Conservation (phyloP, 2,888 invertebrate genomes). For the Parthenolecanium corni region DNA sequence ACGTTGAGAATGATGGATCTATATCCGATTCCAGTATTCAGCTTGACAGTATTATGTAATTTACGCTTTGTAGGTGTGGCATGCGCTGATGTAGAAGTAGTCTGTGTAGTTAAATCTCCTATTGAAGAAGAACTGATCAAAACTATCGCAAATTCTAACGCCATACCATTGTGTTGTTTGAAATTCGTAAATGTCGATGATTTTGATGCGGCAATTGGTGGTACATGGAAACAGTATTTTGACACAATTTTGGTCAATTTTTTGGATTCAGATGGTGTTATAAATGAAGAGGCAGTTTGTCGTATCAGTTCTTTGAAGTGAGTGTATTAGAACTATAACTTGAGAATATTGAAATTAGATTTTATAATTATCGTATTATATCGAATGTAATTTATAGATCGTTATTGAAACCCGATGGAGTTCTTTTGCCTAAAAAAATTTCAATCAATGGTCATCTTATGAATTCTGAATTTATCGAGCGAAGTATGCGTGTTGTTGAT, state of each 20-base stretch:
- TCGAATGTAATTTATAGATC: background rate
- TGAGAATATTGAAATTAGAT: background rate
- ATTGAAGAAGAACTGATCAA: constrained; percentile 39
- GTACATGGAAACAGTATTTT: constrained; percentile 37
- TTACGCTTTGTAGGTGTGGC: constrained; percentile 39
- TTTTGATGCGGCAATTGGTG: constrained; percentile 28
- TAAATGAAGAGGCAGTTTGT: constrained; percentile 40
- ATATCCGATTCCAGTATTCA: constrained; percentile 52
- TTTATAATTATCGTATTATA: background rate
- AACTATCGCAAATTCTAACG: constrained; percentile 41
- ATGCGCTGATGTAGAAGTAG: constrained; percentile 37
- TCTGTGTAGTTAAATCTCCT: constrained; percentile 42
- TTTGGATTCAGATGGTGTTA: constrained; percentile 47
- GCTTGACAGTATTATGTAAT: constrained; percentile 39
- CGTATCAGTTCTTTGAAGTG: constrained; percentile 33
- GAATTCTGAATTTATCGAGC: constrained; percentile 38
- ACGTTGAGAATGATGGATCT: constrained; percentile 42
- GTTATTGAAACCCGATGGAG: constrained; percentile 40
- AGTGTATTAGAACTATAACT: background rate
- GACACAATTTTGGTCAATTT: constrained; percentile 48
- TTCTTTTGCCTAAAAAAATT: constrained; percentile 45
- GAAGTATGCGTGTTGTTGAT: constrained; percentile 21
- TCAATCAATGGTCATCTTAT: constrained; percentile 47
- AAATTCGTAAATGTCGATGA: constrained; percentile 39
- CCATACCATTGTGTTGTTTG: constrained; percentile 39